Evolutionary conservation across 64 coral and sea anemone genomes (phyloP).

Genomic region (Cladopsammia gracilis): DNA sequence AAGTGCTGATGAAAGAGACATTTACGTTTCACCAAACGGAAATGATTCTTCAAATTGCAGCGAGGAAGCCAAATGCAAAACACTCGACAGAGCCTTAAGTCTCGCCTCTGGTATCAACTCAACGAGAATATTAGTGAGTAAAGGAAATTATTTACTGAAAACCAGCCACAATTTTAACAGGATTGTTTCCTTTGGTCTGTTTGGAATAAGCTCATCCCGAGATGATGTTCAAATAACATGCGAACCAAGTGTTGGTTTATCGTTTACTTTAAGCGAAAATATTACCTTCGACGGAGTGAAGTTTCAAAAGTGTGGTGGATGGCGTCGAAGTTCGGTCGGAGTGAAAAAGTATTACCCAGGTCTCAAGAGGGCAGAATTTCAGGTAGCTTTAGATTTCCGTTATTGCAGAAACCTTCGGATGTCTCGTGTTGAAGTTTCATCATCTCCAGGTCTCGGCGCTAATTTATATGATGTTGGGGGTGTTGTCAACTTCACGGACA

Average conservation of each 20-base stretch:
- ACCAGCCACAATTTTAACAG: slow-evolving; percentile 38
- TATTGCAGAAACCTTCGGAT: slow-evolving; percentile 74
- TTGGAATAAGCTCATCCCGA: slow-evolving; percentile 15
- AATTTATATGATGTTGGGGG: slow-evolving; percentile 82
- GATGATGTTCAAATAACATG: slow-evolving; percentile 51
- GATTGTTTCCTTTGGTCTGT: slow-evolving; percentile 53
- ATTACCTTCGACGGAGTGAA: slow-evolving; percentile 52
- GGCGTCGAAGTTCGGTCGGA: slow-evolving; percentile 52
- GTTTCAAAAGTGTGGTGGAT: slow-evolving; percentile 74
- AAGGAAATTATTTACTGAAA: slow-evolving; percentile 46
- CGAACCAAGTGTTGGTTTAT: slow-evolving; percentile 60
- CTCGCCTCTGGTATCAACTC: slow-evolving; percentile 15
- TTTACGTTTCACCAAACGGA: slow-evolving; percentile 26
- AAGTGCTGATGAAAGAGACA: background rate
- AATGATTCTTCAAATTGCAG: slow-evolving; percentile 36
- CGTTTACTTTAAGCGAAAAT: slow-evolving; percentile 69
- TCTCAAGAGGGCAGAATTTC: slow-evolving; percentile 43
- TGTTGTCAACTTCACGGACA: slow-evolving; percentile 50
- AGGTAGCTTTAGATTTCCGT: slow-evolving; percentile 70
- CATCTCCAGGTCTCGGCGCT: slow-evolving; percentile 64
- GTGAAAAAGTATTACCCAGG: slow-evolving; percentile 28
- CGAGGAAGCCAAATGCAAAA: background rate
- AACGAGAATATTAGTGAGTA: slow-evolving; percentile 17
- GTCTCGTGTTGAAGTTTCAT: slow-evolving; percentile 56
- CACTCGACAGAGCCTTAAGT: background rate